phyloP scores from a whole-genome alignment of 2,797 vertebrate species.

The Otus scops region DNA sequence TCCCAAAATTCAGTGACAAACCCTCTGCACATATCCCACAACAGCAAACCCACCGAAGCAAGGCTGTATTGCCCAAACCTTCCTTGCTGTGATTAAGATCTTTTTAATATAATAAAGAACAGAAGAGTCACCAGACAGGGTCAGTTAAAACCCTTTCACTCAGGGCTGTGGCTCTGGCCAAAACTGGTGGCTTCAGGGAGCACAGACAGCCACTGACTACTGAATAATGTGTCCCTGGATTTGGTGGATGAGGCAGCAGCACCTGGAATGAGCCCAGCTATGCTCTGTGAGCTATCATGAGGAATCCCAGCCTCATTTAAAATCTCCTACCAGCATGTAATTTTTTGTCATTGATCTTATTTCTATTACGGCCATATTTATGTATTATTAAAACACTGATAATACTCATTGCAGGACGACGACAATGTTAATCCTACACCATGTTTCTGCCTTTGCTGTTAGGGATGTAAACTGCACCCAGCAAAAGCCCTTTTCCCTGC shows the following conservation, averaged over 20 bases:
- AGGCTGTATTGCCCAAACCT: neutral
- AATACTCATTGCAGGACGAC: neutral
- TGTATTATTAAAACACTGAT: neutral
- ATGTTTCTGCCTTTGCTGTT: neutral
- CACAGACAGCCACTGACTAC: neutral
- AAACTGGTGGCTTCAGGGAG: neutral
- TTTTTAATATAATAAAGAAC: neutral
- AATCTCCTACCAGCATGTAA: neutral
- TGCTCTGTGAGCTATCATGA: accelerated
- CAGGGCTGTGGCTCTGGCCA: neutral
- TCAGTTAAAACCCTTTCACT: neutral
- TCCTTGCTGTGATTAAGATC: neutral
- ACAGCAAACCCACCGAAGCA: neutral
- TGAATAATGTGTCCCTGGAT: neutral
- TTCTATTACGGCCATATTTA: neutral
- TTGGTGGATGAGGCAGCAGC: neutral
- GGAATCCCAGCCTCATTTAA: neutral
- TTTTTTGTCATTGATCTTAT: neutral
- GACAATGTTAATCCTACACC: accelerated
- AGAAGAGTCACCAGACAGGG: accelerated
- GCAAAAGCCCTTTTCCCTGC: neutral
- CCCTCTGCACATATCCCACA: neutral
- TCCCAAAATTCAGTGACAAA: neutral
- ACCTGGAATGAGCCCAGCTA: neutral
- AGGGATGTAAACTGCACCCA: neutral